Conservation (phyloP, 2,888 invertebrate species). For the Lapara coniferarum region DNA sequence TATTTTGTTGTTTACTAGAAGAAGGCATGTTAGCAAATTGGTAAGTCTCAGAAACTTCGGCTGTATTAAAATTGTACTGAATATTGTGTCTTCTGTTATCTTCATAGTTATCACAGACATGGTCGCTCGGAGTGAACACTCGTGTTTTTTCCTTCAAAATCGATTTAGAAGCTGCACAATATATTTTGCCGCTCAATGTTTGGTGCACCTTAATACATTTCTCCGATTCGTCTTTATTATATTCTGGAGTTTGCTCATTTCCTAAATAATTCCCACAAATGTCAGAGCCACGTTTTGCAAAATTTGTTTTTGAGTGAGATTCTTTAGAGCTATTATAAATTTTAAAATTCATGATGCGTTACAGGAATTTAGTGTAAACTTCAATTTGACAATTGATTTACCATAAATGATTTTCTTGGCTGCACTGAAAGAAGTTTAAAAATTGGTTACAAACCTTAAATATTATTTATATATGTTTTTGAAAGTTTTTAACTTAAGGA, state of each 20-base stretch:
- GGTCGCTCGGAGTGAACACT: background rate
- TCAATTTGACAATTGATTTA: background rate
- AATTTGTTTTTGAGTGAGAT: background rate
- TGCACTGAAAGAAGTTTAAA: background rate
- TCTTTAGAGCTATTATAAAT: background rate
- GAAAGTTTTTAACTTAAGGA: no score
- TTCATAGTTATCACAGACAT: background rate
- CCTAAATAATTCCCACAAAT: background rate
- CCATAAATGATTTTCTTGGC: background rate
- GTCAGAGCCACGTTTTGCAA: background rate
- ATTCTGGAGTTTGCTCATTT: background rate
- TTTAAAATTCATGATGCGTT: slow-evolving; percentile 1
- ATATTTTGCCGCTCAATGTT: background rate
- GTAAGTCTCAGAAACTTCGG: background rate
- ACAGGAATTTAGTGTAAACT: slow-evolving; percentile 7
- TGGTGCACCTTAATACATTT: background rate
- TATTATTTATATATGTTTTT: no score
- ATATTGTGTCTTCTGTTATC: background rate
- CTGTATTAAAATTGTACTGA: background rate
- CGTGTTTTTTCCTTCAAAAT: background rate
- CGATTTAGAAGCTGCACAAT: background rate
- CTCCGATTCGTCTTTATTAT: background rate
- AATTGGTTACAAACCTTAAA: no score
- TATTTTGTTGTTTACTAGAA: background rate
- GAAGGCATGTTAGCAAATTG: background rate